Percentiles rank a stretch among this genome's conserved stretches.
Conservation (phyloP, 2,888 invertebrate genomes). For the Ashinkailepas kermadecensis region DNA sequence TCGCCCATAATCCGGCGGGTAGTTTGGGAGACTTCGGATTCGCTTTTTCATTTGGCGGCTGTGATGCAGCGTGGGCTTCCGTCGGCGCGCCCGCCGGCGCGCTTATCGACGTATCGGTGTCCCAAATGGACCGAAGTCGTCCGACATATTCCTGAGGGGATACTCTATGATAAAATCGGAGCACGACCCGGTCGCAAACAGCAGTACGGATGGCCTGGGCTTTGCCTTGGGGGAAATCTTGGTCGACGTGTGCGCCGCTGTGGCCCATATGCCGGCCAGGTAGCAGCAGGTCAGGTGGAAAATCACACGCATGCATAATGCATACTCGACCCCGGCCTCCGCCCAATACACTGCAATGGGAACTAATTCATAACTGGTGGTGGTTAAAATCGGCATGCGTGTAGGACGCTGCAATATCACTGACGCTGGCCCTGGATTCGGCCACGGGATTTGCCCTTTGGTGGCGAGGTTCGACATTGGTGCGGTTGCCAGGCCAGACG, state of each 20-base stretch:
- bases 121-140: background rate
- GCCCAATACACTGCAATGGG: background rate
- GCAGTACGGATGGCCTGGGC: background rate
- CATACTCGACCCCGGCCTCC: background rate
- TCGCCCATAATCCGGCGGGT: too few species aligned
- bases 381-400: background rate
- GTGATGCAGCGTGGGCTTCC: too few species aligned
- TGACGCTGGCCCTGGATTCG: too few species aligned
- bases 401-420: too few species aligned
- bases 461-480: too few species aligned
- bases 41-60: too few species aligned
- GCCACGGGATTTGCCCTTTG: too few species aligned
- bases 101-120: background rate
- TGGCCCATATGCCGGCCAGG: background rate
- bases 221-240: slow-evolving; percentile 9
- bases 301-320: slow-evolving; percentile 13
- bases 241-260: too few species aligned
- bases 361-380: background rate
- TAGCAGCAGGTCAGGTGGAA: background rate
- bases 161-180: background rate
- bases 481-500: too few species aligned
- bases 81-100: too few species aligned
- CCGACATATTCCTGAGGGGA: background rate
- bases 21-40: too few species aligned
- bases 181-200: slow-evolving; percentile 3